These are phyloP conservation scores for Acrocera orbiculus DNA, from an alignment of 2,888 invertebrate genomes.

Conservation along the genomic window DNA sequence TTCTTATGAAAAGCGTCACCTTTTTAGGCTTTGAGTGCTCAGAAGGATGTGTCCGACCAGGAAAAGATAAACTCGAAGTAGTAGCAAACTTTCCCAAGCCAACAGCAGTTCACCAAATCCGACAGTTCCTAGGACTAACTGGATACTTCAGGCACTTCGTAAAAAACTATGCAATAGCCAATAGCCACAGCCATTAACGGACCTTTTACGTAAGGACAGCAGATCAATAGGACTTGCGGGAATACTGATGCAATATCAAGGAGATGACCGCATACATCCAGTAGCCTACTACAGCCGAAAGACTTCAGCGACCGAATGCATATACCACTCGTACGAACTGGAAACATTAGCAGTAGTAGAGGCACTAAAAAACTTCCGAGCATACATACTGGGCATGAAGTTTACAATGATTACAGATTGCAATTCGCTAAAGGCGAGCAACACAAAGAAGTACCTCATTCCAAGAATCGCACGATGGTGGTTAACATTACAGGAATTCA, in stretches of 20 bases:
- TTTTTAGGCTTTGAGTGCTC: not conserved
- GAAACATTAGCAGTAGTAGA: not conserved
- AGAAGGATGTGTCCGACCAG: not conserved
- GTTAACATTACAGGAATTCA: not conserved
- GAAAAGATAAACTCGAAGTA: not conserved
- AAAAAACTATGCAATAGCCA: not conserved
- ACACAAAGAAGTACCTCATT: not conserved
- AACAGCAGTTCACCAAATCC: not conserved
- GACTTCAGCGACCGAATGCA: not conserved
- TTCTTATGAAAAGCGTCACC: too few relatives aligned
- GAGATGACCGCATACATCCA: not conserved
- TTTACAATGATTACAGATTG: not conserved
- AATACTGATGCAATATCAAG: not conserved
- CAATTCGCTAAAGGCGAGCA: not conserved
- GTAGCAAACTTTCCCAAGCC: not conserved
- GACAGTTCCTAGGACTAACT: not conserved
- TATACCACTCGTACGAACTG: not conserved
- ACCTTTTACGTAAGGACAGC: not conserved
- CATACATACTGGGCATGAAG: not conserved
- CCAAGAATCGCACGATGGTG: not conserved
- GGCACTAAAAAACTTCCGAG: not conserved
- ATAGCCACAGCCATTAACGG: too few relatives aligned
- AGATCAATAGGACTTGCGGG: not conserved
- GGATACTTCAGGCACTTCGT: not conserved
- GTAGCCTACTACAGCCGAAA: not conserved